These are phyloP conservation scores for Zaprionus davidi DNA, from an alignment of 1,140 invertebrate genomes.

Conservation along the genomic window DNA sequence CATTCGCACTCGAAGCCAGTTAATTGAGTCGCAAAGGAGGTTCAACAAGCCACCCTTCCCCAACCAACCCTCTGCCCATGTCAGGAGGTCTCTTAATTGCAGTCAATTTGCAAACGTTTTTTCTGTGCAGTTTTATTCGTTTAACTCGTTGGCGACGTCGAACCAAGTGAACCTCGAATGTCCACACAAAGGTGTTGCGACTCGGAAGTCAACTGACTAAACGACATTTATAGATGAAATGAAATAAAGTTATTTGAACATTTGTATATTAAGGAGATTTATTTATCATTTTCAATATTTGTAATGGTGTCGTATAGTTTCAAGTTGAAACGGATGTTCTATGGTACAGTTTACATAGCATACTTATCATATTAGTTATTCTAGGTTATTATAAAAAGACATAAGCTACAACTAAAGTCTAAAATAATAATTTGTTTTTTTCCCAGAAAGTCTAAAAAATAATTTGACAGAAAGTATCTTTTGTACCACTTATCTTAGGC, in stretches of 20 bases:
- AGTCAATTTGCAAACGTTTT: conserved; percentile 44
- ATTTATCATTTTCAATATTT: too few species aligned
- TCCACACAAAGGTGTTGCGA: conserved; percentile 3
- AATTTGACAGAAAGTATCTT: not conserved
- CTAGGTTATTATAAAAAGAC: conserved; percentile 1
- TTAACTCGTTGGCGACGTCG: conserved; percentile 37
- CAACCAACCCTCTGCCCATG: not conserved
- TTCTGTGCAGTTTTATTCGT: conserved; percentile 35
- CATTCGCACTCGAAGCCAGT: conserved; percentile 56
- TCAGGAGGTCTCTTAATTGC: conserved; percentile 53
- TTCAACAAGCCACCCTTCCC: conserved; percentile 1
- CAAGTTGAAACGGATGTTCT: too few species aligned
- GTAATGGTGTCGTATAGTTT: not conserved
- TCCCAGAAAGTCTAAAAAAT: not conserved
- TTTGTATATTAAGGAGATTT: not conserved
- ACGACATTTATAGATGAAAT: conserved; percentile 16
- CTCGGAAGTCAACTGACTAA: conserved; percentile 18
- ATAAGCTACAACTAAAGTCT: not conserved
- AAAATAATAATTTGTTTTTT: not conserved
- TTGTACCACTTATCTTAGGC: not conserved
- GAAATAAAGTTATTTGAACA: conserved; percentile 39
- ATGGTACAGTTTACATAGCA: too few species aligned
- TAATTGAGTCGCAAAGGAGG: conserved; percentile 57
- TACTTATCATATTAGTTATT: conserved; percentile 41
- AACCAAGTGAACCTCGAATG: conserved; percentile 30